These are phyloP conservation scores for Procambarus clarkii DNA, from an alignment of 1,140 invertebrate genomes.

Conservation along the genomic window DNA sequence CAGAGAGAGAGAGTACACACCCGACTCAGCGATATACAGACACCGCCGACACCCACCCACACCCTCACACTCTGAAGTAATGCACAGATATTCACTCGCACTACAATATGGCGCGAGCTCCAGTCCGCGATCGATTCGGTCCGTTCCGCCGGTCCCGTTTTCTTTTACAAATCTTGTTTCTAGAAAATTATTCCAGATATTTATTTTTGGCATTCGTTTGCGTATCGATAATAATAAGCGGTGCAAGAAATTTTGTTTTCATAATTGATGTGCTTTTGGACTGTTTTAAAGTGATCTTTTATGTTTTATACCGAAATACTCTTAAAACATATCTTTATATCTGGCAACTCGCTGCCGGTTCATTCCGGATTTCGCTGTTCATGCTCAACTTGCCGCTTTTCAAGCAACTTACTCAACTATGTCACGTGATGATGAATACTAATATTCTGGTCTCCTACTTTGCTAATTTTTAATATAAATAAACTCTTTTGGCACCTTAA, in stretches of 20 bases:
- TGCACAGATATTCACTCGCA: conserved; percentile 43
- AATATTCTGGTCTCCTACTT: background rate
- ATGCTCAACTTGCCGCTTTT: conserved; percentile 26
- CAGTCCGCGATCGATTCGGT: conserved; percentile 24
- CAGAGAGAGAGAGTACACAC: conserved; percentile 18
- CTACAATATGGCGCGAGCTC: conserved; percentile 47
- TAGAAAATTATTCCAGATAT: background rate
- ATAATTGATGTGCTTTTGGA: background rate
- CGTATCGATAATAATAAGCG: background rate
- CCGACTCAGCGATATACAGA: conserved; percentile 14
- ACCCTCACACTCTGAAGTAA: conserved; percentile 52
- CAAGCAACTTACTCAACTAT: background rate
- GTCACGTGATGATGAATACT: background rate
- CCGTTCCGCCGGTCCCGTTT: conserved; percentile 44
- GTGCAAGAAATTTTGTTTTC: background rate
- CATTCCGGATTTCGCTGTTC: conserved; percentile 32
- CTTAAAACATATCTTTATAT: background rate
- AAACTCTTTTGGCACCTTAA: too few species aligned
- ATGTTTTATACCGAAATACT: background rate
- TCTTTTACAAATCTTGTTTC: conserved; percentile 1
- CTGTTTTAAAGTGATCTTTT: background rate
- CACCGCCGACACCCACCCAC: conserved; percentile 30
- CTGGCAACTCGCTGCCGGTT: conserved; percentile 19
- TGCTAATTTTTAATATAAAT: too few species aligned
- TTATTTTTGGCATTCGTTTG: background rate